Conservation (phyloP, 2,888 invertebrate genomes). For the Automeris io region DNA sequence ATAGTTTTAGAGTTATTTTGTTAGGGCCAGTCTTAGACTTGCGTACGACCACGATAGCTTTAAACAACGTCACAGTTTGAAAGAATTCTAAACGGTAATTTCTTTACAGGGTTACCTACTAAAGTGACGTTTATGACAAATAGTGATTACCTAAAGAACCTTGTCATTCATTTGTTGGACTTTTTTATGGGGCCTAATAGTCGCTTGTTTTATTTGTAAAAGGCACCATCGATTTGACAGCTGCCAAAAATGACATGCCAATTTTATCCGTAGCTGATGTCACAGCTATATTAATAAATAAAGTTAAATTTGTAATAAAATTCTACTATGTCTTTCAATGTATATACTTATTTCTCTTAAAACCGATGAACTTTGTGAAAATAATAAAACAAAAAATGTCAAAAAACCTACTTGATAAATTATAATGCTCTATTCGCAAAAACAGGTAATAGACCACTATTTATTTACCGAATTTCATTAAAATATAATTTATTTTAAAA, state of each 20-base stretch:
- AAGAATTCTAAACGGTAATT: too few species aligned
- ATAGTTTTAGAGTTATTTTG: too few species aligned
- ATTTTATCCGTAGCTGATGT: not conserved
- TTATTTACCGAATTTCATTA: constrained; percentile 1
- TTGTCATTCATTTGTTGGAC: too few species aligned
- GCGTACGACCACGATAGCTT: too few species aligned
- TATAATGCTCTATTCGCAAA: constrained; percentile 34
- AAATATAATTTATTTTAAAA: not conserved
- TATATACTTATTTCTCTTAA: not conserved
- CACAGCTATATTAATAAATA: not conserved
- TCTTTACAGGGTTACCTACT: too few species aligned
- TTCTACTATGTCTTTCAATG: not conserved
- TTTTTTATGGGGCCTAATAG: too few species aligned
- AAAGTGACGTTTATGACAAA: too few species aligned
- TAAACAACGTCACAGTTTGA: too few species aligned
- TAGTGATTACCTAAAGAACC: too few species aligned
- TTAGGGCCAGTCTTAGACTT: too few species aligned
- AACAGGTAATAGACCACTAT: constrained; percentile 6
- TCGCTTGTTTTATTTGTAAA: too few species aligned
- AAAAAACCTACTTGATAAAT: constrained; percentile 21
- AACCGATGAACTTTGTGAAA: not conserved
- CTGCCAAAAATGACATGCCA: not conserved
- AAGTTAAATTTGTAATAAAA: not conserved
- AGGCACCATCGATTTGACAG: not conserved
- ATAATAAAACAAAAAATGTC: not conserved